Evolutionary conservation across 2,797 vertebrate species (phyloP).

Genomic region (Hipposideros larvatus): DNA sequence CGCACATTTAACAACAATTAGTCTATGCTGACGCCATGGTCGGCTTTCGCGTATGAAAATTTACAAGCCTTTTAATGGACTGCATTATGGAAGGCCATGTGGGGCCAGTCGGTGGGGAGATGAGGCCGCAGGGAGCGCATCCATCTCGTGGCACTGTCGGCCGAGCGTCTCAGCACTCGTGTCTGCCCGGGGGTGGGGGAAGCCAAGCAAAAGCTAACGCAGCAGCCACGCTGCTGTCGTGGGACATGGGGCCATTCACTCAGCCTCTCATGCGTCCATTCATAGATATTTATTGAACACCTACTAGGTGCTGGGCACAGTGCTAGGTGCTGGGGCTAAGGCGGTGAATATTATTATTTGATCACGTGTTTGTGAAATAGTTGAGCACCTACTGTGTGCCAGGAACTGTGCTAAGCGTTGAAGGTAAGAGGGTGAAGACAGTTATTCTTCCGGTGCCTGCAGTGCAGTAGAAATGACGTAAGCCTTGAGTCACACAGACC

Average conservation of each 20-base stretch:
- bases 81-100: conserved; percentile 71
- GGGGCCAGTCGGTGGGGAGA: conserved; percentile 35
- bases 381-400: neutral
- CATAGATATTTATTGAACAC: neutral
- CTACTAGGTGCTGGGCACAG: neutral
- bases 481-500: neutral
- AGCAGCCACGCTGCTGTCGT: neutral
- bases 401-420: neutral
- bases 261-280: accelerated
- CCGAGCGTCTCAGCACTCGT: neutral
- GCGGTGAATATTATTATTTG: neutral
- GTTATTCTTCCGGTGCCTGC: accelerated
- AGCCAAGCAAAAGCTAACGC: neutral
- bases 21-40: conserved; percentile 65
- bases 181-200: neutral
- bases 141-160: neutral
- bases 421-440: neutral
- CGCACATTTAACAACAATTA: conserved; percentile 82
- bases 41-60: conserved; percentile 71
- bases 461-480: neutral
- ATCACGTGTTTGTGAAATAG: neutral
- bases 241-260: neutral
- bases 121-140: neutral
- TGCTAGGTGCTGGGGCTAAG: neutral
- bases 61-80: conserved; percentile 83